Evolutionary conservation across 2,888 invertebrate genomes (phyloP).

Genomic region (Nemotelus pantherinus): DNA sequence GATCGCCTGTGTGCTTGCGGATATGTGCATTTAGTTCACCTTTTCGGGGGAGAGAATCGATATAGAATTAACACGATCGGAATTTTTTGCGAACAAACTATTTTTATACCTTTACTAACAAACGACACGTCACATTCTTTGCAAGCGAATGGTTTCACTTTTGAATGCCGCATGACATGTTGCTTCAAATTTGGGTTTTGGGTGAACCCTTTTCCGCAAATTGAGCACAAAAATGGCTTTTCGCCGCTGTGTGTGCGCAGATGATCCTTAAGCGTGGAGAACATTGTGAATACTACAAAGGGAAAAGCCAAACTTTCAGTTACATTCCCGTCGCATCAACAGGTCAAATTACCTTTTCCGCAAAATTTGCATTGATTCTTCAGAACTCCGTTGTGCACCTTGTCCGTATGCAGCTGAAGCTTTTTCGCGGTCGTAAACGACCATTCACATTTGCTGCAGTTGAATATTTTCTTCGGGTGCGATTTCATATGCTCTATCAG

Average conservation of each 20-base stretch:
- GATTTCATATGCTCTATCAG: slow-evolving; percentile 67
- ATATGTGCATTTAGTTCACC: slow-evolving; percentile 49
- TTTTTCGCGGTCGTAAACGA: slow-evolving; percentile 64
- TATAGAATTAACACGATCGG: slow-evolving; percentile 68
- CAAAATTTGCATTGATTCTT: slow-evolving; percentile 54
- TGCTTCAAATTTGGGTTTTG: slow-evolving; percentile 66
- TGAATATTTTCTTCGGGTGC: slow-evolving; percentile 54
- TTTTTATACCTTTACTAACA: slow-evolving; percentile 60
- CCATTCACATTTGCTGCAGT: slow-evolving; percentile 63
- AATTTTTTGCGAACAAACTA: slow-evolving; percentile 56
- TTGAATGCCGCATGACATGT: slow-evolving; percentile 69
- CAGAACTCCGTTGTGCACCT: slow-evolving; percentile 64
- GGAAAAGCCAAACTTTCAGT: slow-evolving; percentile 3
- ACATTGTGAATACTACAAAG: slow-evolving; percentile 65
- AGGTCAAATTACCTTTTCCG: slow-evolving; percentile 59
- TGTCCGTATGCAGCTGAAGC: slow-evolving; percentile 65
- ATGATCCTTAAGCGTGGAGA: slow-evolving; percentile 70
- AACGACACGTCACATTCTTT: slow-evolving; percentile 65
- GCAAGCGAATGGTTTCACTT: slow-evolving; percentile 61
- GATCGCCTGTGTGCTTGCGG: slow-evolving; percentile 21
- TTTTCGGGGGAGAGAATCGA: slow-evolving; percentile 66
- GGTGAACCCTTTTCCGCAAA: slow-evolving; percentile 69
- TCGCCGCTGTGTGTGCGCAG: slow-evolving; percentile 70
- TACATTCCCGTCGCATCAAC: slow-evolving; percentile 36
- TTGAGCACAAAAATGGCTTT: slow-evolving; percentile 69